Evolutionary conservation across 2,888 invertebrate species (phyloP).

Genomic region (Fissipunctia ypsillon): DNA sequence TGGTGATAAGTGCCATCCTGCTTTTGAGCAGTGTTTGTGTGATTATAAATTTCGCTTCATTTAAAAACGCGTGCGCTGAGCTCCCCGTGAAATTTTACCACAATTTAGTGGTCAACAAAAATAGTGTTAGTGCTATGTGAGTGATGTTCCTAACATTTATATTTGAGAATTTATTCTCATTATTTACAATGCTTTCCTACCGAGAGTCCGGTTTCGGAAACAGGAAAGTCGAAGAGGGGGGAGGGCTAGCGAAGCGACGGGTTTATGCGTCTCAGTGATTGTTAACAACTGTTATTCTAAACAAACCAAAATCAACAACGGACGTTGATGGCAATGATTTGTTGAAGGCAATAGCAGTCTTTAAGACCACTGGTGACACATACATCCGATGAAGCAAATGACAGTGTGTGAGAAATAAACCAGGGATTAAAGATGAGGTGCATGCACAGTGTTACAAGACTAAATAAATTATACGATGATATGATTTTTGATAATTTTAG

Average conservation of each 20-base stretch:
- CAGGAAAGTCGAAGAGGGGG: conserved; percentile 88
- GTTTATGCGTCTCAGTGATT: conserved; percentile 62
- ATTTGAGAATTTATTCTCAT: conserved; percentile 87
- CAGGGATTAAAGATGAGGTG: conserved; percentile 65
- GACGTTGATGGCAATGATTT: conserved; percentile 46
- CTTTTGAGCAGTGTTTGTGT: conserved; percentile 89
- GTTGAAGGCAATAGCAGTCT: conserved; percentile 34
- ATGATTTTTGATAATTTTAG: conserved; percentile 17
- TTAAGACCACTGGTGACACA: conserved; percentile 49
- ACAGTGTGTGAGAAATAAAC: conserved; percentile 64
- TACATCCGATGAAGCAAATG: conserved; percentile 69
- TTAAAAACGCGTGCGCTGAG: conserved; percentile 85
- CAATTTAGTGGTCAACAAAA: conserved; percentile 79
- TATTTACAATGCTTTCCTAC: conserved; percentile 84
- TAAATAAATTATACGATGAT: conserved; percentile 29
- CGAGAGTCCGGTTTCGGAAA: conserved; percentile 88
- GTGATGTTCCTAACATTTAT: conserved; percentile 90
- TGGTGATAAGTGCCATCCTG: conserved; percentile 85
- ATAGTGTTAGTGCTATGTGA: conserved; percentile 88
- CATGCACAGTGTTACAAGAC: conserved; percentile 63
- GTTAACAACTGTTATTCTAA: conserved; percentile 38
- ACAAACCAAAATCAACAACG: conserved; percentile 37
- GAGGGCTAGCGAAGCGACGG: conserved; percentile 81
- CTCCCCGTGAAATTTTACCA: conserved; percentile 75
- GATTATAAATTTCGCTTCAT: conserved; percentile 80